phyloP scores from a whole-genome alignment of 2,888 invertebrate species.

The Pollenia angustigena region DNA sequence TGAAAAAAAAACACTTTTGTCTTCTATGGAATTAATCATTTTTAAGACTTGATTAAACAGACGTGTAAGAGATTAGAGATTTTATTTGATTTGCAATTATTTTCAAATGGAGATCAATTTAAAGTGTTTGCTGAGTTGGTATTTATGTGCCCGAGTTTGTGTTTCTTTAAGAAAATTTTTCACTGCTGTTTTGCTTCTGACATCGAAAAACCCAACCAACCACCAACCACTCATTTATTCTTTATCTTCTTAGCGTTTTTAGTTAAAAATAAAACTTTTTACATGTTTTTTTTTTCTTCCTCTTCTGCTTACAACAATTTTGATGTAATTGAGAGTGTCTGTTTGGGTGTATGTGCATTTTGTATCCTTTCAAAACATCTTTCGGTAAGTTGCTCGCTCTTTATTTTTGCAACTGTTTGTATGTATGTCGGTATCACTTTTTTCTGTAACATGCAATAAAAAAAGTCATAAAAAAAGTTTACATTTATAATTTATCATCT shows the following conservation, averaged over 20 bases:
- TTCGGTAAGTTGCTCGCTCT: background rate
- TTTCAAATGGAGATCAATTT: too few species aligned
- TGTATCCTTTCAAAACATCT: background rate
- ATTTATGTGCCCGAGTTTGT: background rate
- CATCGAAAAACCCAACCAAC: background rate
- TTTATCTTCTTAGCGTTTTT: background rate
- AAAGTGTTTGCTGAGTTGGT: background rate
- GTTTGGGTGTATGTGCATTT: background rate
- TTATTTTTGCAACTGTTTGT: background rate
- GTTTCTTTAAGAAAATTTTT: background rate
- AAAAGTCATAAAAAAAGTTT: slow-evolving; percentile 56
- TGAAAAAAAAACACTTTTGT: too few species aligned
- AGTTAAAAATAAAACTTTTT: too few species aligned
- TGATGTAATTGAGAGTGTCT: background rate
- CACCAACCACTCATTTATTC: background rate
- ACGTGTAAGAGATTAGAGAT: too few species aligned
- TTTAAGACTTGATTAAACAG: too few species aligned
- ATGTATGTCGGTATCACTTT: background rate
- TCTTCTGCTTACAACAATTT: too few species aligned
- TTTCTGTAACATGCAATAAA: slow-evolving; percentile 31
- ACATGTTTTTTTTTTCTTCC: too few species aligned
- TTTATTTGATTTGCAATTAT: too few species aligned
- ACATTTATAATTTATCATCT: slow-evolving; percentile 59
- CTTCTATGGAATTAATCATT: too few species aligned
- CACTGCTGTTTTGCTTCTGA: slow-evolving; percentile 15